Evolutionary conservation across 2,888 invertebrate genomes (phyloP), one percentile per base, ranked within the genome.

Genomic region (Adelphocoris suturalis): DNA sequence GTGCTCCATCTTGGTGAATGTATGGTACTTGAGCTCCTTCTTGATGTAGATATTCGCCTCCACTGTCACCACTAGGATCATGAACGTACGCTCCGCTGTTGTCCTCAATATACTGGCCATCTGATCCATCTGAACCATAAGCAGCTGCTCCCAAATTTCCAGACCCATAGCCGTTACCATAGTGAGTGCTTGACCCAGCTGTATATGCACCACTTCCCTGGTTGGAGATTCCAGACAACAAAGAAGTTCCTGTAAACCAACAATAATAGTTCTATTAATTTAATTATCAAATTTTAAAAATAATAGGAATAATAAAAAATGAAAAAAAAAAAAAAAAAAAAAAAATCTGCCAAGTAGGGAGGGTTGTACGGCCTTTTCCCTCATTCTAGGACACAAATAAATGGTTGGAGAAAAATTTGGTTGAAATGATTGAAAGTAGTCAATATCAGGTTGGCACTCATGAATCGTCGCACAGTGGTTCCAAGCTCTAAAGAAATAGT

Each of bases 61-160:
- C 91, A 52, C 46, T 84, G 80, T 91, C 92, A 48, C 92, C 92
- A 46, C 89, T 90, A 14, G 91, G 89, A 28, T 91, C 91, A 47
- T 91, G 91, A 68, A 91, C 90, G 88, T 92, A 92, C 7, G 91
- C 90, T 61, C 92, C 92, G 76, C 90, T 91, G 76, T 91, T 91
- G 86, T 91, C 91, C 23, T 90, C 91, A 13, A 88, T 82, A 28
- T 90, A 91, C 28, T 47, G 16, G 7, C 88, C 80, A 57, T 80
- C 80, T 85, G 28, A 28, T 28, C 61, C 78, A 68, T 89, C 86
- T 57, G 68, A 9, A 52, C 81, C 86, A 81, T 86, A 90, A 84
- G 84, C 90, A 27, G 80, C 90, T 78, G 89, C 86, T 86, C 93
- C 94, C 48, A 93, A 93, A 90, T 93, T 93, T 78, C 93, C 94